Evolutionary conservation across 2,797 vertebrate species (phyloP).

Genomic region (Toxotes lorentzi): DNA sequence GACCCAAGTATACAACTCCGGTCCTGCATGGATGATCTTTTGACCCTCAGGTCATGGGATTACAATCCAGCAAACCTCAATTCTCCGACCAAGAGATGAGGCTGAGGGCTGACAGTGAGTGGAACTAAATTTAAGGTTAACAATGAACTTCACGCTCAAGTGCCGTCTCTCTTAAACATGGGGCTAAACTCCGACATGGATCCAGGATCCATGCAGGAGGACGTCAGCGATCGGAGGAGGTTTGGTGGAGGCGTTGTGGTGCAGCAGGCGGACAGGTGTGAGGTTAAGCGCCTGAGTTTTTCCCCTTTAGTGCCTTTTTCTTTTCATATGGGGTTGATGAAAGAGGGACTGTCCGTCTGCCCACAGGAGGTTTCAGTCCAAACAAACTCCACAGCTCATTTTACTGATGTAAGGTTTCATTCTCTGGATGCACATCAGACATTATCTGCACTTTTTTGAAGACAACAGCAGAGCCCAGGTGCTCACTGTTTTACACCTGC

Average conservation of each 20-base stretch:
- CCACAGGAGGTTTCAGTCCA: not conserved
- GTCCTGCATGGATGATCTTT: not conserved
- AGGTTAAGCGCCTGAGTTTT: constrained; percentile 41
- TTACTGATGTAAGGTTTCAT: no score
- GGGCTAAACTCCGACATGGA: not conserved
- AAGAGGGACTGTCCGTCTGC: constrained; percentile 27
- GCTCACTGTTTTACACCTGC: no score
- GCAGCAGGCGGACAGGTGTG: constrained; percentile 35
- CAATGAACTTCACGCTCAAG: constrained; percentile 9
- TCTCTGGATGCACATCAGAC: no score
- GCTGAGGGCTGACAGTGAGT: not conserved
- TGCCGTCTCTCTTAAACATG: constrained; percentile 28
- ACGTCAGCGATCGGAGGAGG: not conserved
- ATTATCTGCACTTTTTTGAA: no score
- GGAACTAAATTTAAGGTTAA: not conserved
- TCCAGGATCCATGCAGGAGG: not conserved
- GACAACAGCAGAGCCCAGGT: no score
- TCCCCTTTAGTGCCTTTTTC: constrained; percentile 57
- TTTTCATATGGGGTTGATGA: constrained; percentile 44
- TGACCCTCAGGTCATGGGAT: not conserved
- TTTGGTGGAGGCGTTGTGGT: not conserved
- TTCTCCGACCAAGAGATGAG: not conserved
- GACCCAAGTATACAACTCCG: not conserved
- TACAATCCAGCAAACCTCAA: no score
- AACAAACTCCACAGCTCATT: not conserved